Evolutionary conservation across 1,140 invertebrate genomes (phyloP), one percentile per base, ranked within the genome.

Genomic region (Venturia canescens): DNA sequence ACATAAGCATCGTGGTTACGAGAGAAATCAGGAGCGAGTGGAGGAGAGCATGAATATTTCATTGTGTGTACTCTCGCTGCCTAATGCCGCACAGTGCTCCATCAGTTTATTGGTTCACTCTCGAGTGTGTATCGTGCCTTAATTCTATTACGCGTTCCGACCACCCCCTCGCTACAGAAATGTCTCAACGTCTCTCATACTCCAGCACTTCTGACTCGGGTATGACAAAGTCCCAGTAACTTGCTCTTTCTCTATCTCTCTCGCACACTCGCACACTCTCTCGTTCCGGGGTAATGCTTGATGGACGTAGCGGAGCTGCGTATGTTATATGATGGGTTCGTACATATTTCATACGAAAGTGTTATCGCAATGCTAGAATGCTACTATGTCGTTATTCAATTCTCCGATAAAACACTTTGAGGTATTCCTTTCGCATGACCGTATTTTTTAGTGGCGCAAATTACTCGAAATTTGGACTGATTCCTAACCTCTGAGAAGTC

Each of bases 11-110:
- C 9, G n/a, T 69, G 21, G 66, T 69, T 16, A 29, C 66, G 27
- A 1, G 60, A 63, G 60, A 63, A 29, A 69, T 69, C 29, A 31
- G 66, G 16, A 69, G 23, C n/a, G 21, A 63, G 69, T 4, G 69
- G 69, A 71, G 69, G 38, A n/a, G 71, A 53, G 70, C 84, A 88
- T 89, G 87, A 89, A 89, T 89, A 89, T 89, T 89, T 86, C 87
- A 89, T 89, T 84, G 82, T 87, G 80, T 85, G 44, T 74, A 53
- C 71, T 74, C 71, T 74, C 71, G 38, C 34, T 15, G 71, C 71
- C 44, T 74, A 74, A 74, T 74, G 71, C 48, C 48, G 86, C 82
- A 87, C 82, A 72, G 82, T 81, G 80, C 79, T 78, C 76, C 82
- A 80, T 76, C 80, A 81, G 83, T 82, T 82, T 77, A 77, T 79